Conservation (phyloP, 2,888 invertebrate species). For the Euclidia mi region DNA sequence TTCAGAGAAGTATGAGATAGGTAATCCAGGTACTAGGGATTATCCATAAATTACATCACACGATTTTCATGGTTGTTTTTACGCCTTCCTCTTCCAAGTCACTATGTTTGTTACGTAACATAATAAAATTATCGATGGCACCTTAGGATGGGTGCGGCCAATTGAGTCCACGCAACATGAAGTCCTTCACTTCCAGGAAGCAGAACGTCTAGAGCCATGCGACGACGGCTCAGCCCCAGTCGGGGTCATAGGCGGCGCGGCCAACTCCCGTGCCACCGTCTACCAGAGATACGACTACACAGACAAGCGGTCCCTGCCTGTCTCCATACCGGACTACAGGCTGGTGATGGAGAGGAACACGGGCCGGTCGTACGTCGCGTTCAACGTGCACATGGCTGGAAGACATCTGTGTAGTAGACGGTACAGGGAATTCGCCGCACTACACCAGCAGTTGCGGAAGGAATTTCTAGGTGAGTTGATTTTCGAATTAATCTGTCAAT, state of each 20-base stretch:
- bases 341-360: conserved; percentile 95
- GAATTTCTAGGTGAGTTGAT: conserved; percentile 94
- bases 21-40: too few relatives aligned
- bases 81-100: too few relatives aligned
- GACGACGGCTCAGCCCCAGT: conserved; percentile 92
- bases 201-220: conserved; percentile 95
- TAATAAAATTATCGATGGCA: too few relatives aligned
- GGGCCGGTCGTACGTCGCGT: conserved; percentile 97
- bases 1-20: too few relatives aligned
- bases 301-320: conserved; percentile 97
- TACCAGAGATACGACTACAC: conserved; percentile 95
- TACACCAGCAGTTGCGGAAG: conserved; percentile 96
- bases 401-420: conserved; percentile 98
- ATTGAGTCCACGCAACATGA: too few relatives aligned
- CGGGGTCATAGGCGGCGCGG: conserved; percentile 84
- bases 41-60: too few relatives aligned
- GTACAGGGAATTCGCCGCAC: conserved; percentile 98
- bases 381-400: conserved; percentile 99
- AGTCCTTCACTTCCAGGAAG: conserved; percentile 89
- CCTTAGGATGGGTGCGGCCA: too few relatives aligned
- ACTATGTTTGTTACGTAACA: too few relatives aligned
- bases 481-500: too few relatives aligned
- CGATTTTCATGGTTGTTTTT: too few relatives aligned
- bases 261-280: conserved; percentile 82
- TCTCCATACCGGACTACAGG: conserved; percentile 98